Evolutionary conservation across 1,140 invertebrate species (phyloP).

Genomic region (Idris sp.): DNA sequence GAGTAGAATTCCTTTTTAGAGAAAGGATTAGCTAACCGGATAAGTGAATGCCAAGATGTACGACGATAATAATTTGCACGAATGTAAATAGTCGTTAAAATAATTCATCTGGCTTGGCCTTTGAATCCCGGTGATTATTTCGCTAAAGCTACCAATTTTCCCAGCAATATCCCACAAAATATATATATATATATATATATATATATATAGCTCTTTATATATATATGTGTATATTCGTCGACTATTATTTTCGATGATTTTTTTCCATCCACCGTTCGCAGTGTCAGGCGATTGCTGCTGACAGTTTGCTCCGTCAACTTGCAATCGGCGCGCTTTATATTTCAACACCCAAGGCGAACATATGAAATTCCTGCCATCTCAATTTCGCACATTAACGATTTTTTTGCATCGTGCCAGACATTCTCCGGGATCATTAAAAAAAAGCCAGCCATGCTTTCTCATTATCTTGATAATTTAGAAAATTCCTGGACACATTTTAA

Average conservation of each 20-base stretch:
- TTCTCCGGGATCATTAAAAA: too few species aligned
- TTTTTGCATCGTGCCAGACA: constrained; percentile 24
- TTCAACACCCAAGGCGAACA: constrained; percentile 45
- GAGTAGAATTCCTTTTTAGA: too few species aligned
- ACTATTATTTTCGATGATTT: constrained; percentile 55
- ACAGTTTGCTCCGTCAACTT: constrained; percentile 35
- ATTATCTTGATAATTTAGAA: too few species aligned
- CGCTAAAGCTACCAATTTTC: constrained; percentile 57
- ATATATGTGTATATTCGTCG: constrained; percentile 33
- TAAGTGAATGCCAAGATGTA: constrained; percentile 28
- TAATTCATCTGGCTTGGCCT: constrained; percentile 50
- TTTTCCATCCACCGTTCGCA: constrained; percentile 27
- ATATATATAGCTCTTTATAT: constrained; percentile 28
- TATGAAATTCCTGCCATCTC: constrained; percentile 49
- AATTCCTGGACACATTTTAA: too few species aligned
- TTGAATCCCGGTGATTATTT: constrained; percentile 52
- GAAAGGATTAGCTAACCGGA: too few species aligned
- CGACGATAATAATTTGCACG: constrained; percentile 22
- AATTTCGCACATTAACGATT: constrained; percentile 48
- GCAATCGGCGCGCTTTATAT: constrained; percentile 50
- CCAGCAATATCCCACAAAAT: constrained; percentile 53
- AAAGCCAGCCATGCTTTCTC: too few species aligned
- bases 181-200: too few species aligned
- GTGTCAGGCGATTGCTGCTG: constrained; percentile 14
- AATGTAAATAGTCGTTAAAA: constrained; percentile 53